A percentile compares a stretch with the other conserved stretches of the same genome.
These are phyloP conservation scores for Clinocottus analis DNA, from an alignment of 2,113 vertebrate genomes.

Conservation along the genomic window DNA sequence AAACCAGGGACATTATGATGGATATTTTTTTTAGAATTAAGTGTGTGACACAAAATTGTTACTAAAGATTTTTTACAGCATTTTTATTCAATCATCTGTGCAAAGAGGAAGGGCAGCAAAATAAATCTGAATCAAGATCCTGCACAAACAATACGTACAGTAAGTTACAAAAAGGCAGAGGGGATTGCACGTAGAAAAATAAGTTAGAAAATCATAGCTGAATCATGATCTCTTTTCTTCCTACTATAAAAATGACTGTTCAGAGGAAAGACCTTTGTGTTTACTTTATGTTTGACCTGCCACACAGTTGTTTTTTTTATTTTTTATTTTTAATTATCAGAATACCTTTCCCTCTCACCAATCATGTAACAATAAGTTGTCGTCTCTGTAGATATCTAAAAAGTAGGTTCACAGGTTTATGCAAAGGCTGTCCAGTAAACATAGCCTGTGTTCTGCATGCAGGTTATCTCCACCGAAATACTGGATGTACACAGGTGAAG, in stretches of 20 bases:
- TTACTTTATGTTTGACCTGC: background rate
- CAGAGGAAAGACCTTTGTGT: slow-evolving; percentile 4
- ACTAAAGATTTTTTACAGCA: slow-evolving; percentile 61
- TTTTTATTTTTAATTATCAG: background rate
- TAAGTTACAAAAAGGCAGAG: slow-evolving; percentile 41
- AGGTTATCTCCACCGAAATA: slow-evolving; percentile 15
- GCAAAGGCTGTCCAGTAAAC: slow-evolving; percentile 13
- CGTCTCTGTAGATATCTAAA: background rate
- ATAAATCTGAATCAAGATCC: slow-evolving; percentile 31
- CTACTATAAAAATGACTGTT: slow-evolving; percentile 25
- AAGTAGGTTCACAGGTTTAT: slow-evolving; percentile 10
- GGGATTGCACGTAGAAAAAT: slow-evolving; percentile 69
- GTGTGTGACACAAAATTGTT: background rate
- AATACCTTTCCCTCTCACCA: background rate
- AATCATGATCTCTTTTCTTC: slow-evolving; percentile 9
- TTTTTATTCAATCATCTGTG: slow-evolving; percentile 69
- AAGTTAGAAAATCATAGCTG: slow-evolving; percentile 63
- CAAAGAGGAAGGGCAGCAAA: slow-evolving; percentile 39
- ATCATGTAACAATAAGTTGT: background rate
- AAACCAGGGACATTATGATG: background rate
- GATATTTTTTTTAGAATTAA: no score
- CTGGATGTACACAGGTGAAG: slow-evolving; percentile 1
- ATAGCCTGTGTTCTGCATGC: background rate
- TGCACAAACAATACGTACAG: slow-evolving; percentile 36
- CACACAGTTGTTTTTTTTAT: background rate